Base-by-base conservation (phyloP, 64 coral and sea anemone species). In the Montipora efflorescens region DNA sequence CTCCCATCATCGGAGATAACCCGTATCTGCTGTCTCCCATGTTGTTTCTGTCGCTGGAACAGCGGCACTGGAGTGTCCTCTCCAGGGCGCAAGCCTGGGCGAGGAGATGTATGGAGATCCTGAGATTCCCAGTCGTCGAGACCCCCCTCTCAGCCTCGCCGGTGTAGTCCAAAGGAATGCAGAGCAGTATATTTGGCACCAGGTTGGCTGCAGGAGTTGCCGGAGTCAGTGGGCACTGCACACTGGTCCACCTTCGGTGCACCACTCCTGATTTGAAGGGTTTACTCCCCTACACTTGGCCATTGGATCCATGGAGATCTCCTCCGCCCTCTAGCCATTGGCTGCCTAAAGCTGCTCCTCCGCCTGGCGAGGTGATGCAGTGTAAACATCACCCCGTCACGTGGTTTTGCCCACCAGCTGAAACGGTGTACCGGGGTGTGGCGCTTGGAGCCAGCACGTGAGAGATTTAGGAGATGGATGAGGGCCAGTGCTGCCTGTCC, bases 401-500 rank as follows among this genome's bases (percentile, higher is more conserved):
- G 14, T 64, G 61, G 7, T 64, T 15, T 64, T 13, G 61, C 61
- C 61, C 13, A 15, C 61, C 61, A 15, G 61, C 61, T 64, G 91
- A 93, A 70, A 62, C 81, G 69, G 91, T 93, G 25, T 76, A 14
- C 91, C 91, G 69, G 78, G 90, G 80, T 87, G 91, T 59, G 83
- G 75, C 70, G 55, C 75, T 87, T 77, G 91, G 87, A 90, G 87
- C 74, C 74, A 90, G 76, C 51, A 90, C 75, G 48, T 90, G 87
- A 90, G 74, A 90, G 87, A 87, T 89, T 89, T 89, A 89, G 87
- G 87, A 61, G 87, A 75, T 89, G 87, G 71, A 79, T 78, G 87
- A 90, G 87, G 87, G 78, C 87, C 87, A 90, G 87, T 78, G 87
- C 9, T 52, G 75, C 70, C 73, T 43, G 74, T 79, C 74, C 87